Evolutionary conservation across 2,113 vertebrate species (phyloP), one percentile per base, ranked within the genome.

Genomic region (Archocentrus centrarchus): DNA sequence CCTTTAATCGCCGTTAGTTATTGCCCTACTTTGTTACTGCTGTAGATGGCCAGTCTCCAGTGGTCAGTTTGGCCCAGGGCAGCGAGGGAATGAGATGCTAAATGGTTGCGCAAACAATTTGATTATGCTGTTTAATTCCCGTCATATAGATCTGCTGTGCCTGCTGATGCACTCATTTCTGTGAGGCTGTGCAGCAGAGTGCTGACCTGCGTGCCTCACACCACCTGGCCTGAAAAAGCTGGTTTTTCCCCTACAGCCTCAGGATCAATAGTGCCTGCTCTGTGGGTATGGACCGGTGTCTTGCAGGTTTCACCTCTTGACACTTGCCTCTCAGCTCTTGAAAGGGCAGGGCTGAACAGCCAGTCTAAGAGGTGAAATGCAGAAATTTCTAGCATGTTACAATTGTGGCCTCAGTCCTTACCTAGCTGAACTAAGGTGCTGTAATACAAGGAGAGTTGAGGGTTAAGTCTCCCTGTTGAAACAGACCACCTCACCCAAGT

Each of bases 1-100:
- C 95, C 95, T 95, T 95, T 96, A 97, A 97, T 97, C 95, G 81
- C 35, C 66, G 94, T 97, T 96, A 96, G 96, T 96, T 96, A 96
- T 96, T 92, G 95, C 95, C 92, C 92, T 92, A 94, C 93, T 96
- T 95, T 95, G 96, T 96, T 95, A 96, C 93, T 95, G 90, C 95
- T 86, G 87, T 89, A 82, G 91, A 96, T 95, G 94, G 91, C 86
- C 85, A 13, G 92, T 97, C 95, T 96, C 94, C 60, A 94, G 94
- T 92, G 94, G 95, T 95, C 94, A 94, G 96, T 93, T 92, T 91
- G 95, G 92, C 92, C 94, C 75, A 87, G 81, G 70, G 91, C 86
- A 91, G 93, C 79, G 84, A 89, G 95, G 85, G 94, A 95, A 94
- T 83, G 84, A 95, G 95, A 95, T 95, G 91, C 93, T 96, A 94